Conservation (phyloP, 2,797 vertebrate species). For the Pseudochaenichthys georgianus region DNA sequence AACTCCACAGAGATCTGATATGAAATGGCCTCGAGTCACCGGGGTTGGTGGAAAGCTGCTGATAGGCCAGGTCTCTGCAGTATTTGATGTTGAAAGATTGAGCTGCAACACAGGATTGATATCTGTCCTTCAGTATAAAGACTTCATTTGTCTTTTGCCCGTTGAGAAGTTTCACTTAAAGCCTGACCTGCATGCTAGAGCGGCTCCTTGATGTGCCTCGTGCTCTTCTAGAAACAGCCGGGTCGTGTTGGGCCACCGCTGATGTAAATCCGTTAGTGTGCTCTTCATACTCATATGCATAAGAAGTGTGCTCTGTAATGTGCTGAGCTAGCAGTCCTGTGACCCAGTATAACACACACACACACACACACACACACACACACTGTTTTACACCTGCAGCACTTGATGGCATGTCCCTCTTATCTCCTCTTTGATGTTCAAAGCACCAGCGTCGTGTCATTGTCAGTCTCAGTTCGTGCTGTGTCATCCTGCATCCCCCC, state of each 20-base stretch:
- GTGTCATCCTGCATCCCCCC: slow-evolving; percentile 27
- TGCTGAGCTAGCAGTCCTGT: slow-evolving; percentile 71
- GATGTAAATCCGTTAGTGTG: slow-evolving; percentile 55
- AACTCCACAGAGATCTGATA: slow-evolving; percentile 44
- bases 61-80: slow-evolving; percentile 23
- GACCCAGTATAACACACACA: slow-evolving; percentile 42
- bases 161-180: slow-evolving; percentile 38
- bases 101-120: slow-evolving; percentile 21
- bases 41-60: slow-evolving; percentile 49
- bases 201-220: slow-evolving; percentile 38
- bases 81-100: slow-evolving; percentile 37
- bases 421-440: slow-evolving; percentile 49
- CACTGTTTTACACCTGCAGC: slow-evolving; percentile 51
- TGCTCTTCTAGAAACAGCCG: slow-evolving; percentile 32
- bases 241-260: slow-evolving; percentile 35
- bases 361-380: slow-evolving; percentile 2
- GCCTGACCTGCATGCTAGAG: slow-evolving; percentile 48
- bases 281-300: slow-evolving; percentile 54
- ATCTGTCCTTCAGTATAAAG: slow-evolving; percentile 30
- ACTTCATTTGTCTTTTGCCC: slow-evolving; percentile 34
- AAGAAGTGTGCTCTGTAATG: slow-evolving; percentile 56
- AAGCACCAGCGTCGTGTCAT: slow-evolving; percentile 31
- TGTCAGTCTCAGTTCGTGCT: slow-evolving; percentile 33
- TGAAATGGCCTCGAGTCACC: slow-evolving; percentile 34
- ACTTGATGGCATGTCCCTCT: slow-evolving; percentile 58